Evolutionary conservation across 2,888 invertebrate species (phyloP).

Genomic region (Netelia inedita): DNA sequence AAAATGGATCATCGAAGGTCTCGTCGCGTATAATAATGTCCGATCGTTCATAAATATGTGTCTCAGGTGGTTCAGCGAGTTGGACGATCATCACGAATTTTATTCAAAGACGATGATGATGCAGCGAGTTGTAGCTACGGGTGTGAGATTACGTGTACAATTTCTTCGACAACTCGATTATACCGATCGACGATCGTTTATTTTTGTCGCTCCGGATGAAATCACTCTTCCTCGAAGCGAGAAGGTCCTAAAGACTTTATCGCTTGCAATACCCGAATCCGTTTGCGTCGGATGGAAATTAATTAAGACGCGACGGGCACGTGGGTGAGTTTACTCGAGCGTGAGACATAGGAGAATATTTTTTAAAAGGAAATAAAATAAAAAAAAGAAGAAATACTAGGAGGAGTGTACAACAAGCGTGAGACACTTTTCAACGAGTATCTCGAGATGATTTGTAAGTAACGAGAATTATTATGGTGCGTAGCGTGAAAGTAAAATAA

Average conservation of each 20-base stretch:
- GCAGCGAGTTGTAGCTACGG: slow-evolving; percentile 28
- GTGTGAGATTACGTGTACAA: slow-evolving; percentile 31
- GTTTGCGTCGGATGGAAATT: slow-evolving; percentile 63
- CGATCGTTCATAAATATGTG: slow-evolving; percentile 31
- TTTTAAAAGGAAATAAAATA: slow-evolving; percentile 7
- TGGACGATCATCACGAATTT: slow-evolving; percentile 42
- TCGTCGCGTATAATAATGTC: slow-evolving; percentile 44
- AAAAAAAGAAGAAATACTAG: not conserved
- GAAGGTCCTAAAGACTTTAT: slow-evolving; percentile 44
- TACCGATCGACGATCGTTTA: not conserved
- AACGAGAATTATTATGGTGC: slow-evolving; percentile 16
- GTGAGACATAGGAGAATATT: slow-evolving; percentile 3
- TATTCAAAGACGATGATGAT: slow-evolving; percentile 42
- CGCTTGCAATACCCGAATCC: slow-evolving; percentile 59
- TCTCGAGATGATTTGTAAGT: slow-evolving; percentile 22
- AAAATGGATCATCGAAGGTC: slow-evolving; percentile 50
- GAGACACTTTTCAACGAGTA: slow-evolving; percentile 35
- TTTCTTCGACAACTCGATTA: slow-evolving; percentile 45
- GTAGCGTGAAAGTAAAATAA: not conserved
- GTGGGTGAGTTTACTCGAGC: slow-evolving; percentile 65
- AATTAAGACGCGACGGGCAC: slow-evolving; percentile 45
- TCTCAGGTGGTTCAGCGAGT: not conserved
- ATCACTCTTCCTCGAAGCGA: slow-evolving; percentile 58
- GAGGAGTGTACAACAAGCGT: slow-evolving; percentile 28
- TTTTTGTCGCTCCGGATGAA: slow-evolving; percentile 49